Percentiles rank a stretch among this genome's conserved stretches.
Conservation (phyloP, 2,113 vertebrate genomes). For the Panthera uncia region DNA sequence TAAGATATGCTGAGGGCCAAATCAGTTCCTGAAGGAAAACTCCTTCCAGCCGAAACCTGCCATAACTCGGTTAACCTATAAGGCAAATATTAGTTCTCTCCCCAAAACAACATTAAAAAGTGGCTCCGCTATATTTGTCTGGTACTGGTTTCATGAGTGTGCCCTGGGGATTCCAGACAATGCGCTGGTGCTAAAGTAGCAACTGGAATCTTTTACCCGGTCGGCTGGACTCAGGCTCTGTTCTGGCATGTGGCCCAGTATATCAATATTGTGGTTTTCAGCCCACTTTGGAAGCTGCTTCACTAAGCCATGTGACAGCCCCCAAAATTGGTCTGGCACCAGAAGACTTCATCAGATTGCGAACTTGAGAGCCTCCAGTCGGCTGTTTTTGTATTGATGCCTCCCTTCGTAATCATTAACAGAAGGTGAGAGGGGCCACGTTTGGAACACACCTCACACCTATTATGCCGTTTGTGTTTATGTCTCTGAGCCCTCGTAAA, state of each 20-base stretch:
- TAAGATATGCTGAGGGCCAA: conserved; percentile 68
- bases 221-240: conserved; percentile 51
- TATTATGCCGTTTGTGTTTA: conserved; percentile 55
- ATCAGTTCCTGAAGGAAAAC: conserved; percentile 70
- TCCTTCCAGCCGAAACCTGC: conserved; percentile 15
- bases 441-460: conserved; percentile 69
- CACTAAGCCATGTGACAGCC: conserved; percentile 76
- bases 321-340: conserved; percentile 77
- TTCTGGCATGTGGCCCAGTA: conserved; percentile 71
- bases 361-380: conserved; percentile 55
- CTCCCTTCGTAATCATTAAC: conserved; percentile 65
- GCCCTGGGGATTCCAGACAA: conserved; percentile 67
- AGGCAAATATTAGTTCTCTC: conserved; percentile 59
- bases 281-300: conserved; percentile 75
- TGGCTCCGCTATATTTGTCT: conserved; percentile 53
- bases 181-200: conserved; percentile 58
- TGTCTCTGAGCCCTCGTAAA: conserved; percentile 67
- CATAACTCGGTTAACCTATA: conserved; percentile 63
- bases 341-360: conserved; percentile 71
- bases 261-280: conserved; percentile 80
- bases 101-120: conserved; percentile 70
- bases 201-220: conserved; percentile 75
- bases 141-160: conserved; percentile 42
- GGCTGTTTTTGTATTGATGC: conserved; percentile 73
- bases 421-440: conserved; percentile 59